A percentile compares a stretch with the other conserved stretches of the same genome.
Conservation (phyloP, 2,888 invertebrate species). For the Bombylius major region DNA sequence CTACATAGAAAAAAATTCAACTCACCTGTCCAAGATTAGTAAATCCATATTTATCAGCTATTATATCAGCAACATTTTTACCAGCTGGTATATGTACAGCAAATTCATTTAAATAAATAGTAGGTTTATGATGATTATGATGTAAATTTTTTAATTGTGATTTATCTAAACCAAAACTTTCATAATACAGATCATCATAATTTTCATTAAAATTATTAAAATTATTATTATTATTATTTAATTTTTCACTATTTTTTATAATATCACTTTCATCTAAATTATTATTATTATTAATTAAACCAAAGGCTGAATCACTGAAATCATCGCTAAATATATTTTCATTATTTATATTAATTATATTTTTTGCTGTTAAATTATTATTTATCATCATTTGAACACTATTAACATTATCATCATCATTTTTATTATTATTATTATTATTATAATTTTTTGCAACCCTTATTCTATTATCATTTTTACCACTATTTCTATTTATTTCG, state of each 20-base stretch:
- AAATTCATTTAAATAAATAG: slow-evolving; percentile 66
- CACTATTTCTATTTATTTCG: too few relatives aligned
- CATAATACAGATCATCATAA: slow-evolving; percentile 17
- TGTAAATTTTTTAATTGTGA: background rate
- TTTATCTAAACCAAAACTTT: slow-evolving; percentile 12
- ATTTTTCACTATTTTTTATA: background rate
- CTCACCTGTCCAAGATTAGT: slow-evolving; percentile 79
- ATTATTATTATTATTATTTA: slow-evolving; percentile 5
- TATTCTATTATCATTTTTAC: too few relatives aligned
- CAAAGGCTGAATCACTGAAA: slow-evolving; percentile 2
- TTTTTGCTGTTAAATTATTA: background rate
- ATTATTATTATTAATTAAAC: slow-evolving; percentile 1
- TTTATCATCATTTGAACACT: too few relatives aligned
- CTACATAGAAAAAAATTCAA: slow-evolving; percentile 14
- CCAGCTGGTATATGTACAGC: slow-evolving; percentile 75
- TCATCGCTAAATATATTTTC: slow-evolving; percentile 1
- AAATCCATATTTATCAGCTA: slow-evolving; percentile 78
- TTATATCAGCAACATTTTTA: slow-evolving; percentile 53
- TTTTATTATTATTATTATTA: too few relatives aligned
- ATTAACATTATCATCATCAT: too few relatives aligned
- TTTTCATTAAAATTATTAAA: slow-evolving; percentile 12
- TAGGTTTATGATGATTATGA: slow-evolving; percentile 3
- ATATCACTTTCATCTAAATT: slow-evolving; percentile 1
- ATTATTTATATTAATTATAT: slow-evolving; percentile 4
- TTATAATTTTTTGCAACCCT: too few relatives aligned